Base-by-base conservation (phyloP, 1,140 invertebrate genomes). In the Drosophila mayri region DNA sequence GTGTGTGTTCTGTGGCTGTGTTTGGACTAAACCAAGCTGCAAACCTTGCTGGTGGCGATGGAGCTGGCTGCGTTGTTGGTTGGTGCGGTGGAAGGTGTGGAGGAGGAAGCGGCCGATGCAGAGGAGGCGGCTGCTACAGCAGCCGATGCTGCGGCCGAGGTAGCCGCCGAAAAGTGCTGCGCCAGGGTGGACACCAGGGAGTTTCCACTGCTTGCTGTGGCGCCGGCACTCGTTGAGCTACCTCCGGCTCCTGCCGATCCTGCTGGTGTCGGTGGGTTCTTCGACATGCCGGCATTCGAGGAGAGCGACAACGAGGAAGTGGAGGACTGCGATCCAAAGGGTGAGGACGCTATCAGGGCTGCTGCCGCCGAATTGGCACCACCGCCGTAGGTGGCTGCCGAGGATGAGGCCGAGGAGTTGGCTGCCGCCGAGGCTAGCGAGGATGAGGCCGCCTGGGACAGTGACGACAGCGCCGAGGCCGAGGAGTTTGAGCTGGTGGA, bases 101-200 rank as follows among this genome's bases (percentile, higher is more conserved):
- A 38, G 18, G 78, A 59, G 62, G 71, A 47, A 9, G 60, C 37
- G 28, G 60, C 73, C 43, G 67, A 60, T 14, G 66, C 35, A 6
- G 71, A 72, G 43, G 75, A 49, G 16, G 75, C 70, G 12, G 79
- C 72, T 32, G 76, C 76, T 12, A 74, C 82, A 12, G 35, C 79
- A 61, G 47, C 84, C 63, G 35, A 83, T 61, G 57, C 80, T 74
- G 58, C 82, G 41, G 61, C 79, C 22, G 68, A 72, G 6, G 70
- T 79, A 28, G 80, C 84, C 10, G 91, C 84, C 52, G 87, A 90
- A 20, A 92, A 92, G 62, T 92, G 91, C 20, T 92, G 91, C 25
- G 91, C 87, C 71, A 92, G 55, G 25, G 91, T 92, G n/a, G 91
- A 88, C 2, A 92, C 91, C 55, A 92, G 38, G 2, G 87, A 90